These are phyloP conservation scores for Sula dactylatra DNA, from an alignment of 2,113 vertebrate genomes.

Conservation along the genomic window DNA sequence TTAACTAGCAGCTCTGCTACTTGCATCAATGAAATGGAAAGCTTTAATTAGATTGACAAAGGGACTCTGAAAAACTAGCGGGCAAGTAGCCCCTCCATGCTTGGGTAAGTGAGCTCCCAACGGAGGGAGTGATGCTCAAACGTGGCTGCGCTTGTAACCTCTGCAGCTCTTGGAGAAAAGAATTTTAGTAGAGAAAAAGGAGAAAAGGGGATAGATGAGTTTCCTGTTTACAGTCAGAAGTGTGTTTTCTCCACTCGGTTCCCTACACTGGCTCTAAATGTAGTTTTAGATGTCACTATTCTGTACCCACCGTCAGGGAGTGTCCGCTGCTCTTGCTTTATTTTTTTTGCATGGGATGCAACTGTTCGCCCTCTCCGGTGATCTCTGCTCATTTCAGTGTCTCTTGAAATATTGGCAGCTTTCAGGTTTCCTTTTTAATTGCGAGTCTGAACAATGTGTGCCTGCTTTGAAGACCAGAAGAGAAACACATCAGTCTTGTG, in stretches of 20 bases:
- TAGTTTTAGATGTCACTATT: not conserved
- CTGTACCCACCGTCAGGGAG: not conserved
- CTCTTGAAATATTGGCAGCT: not conserved
- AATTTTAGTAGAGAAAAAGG: not conserved
- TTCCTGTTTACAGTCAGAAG: not conserved
- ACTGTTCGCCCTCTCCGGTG: not conserved
- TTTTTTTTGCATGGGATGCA: not conserved
- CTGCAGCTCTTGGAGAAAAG: not conserved
- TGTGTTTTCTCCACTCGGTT: not conserved
- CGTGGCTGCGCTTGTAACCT: not conserved
- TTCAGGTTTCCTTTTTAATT: not conserved
- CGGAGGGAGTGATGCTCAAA: not conserved
- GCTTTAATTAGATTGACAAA: not conserved
- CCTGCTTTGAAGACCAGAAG: not conserved
- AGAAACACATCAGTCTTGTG: not conserved
- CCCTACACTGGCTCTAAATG: not conserved
- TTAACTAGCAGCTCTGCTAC: conserved; percentile 12
- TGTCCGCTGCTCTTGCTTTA: not conserved
- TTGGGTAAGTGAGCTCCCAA: not conserved
- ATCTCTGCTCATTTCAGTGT: not conserved
- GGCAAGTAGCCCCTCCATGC: not conserved
- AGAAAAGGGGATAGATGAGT: not conserved
- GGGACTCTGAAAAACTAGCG: not conserved
- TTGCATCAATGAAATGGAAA: not conserved
- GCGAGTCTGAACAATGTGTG: accelerated